These are phyloP conservation scores for Microplitis manilae DNA, from an alignment of 2,888 invertebrate species.

Conservation along the genomic window DNA sequence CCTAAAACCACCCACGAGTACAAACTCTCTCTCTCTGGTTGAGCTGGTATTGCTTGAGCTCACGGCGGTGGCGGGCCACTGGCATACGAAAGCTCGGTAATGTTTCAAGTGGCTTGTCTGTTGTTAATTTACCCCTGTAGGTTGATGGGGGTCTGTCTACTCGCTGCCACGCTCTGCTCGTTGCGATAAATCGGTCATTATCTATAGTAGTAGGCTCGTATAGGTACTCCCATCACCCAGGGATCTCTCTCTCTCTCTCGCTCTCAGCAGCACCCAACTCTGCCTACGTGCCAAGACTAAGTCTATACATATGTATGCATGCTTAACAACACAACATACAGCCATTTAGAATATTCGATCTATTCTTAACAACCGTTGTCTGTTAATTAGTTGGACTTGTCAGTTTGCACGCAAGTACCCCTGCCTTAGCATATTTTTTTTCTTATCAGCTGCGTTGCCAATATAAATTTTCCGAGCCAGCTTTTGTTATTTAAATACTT, in stretches of 20 bases:
- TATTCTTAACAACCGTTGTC: slow-evolving; percentile 38
- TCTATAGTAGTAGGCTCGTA: slow-evolving; percentile 48
- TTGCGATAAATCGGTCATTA: slow-evolving; percentile 68
- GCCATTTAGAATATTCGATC: slow-evolving; percentile 42
- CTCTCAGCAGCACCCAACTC: background rate
- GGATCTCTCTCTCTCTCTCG: too few relatives aligned
- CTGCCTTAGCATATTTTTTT: too few relatives aligned
- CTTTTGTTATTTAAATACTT: too few relatives aligned
- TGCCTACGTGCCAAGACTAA: slow-evolving; percentile 31
- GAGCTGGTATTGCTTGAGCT: background rate
- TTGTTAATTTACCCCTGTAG: slow-evolving; percentile 68
- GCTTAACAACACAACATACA: slow-evolving; percentile 19
- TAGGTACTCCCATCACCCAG: background rate
- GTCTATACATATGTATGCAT: slow-evolving; percentile 40
- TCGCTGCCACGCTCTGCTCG: slow-evolving; percentile 61
- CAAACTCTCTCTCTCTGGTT: background rate
- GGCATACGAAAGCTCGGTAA: slow-evolving; percentile 65
- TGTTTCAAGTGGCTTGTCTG: slow-evolving; percentile 71
- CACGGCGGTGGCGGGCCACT: slow-evolving; percentile 9
- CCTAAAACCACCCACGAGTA: slow-evolving; percentile 2
- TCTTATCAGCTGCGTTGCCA: too few relatives aligned
- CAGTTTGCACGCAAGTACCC: slow-evolving; percentile 19
- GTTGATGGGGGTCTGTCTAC: slow-evolving; percentile 68
- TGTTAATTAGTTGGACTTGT: slow-evolving; percentile 39
- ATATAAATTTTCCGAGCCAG: too few relatives aligned